phyloP scores from a whole-genome alignment of 2,888 invertebrate species.

The Dyspetes luteomarginatus region DNA sequence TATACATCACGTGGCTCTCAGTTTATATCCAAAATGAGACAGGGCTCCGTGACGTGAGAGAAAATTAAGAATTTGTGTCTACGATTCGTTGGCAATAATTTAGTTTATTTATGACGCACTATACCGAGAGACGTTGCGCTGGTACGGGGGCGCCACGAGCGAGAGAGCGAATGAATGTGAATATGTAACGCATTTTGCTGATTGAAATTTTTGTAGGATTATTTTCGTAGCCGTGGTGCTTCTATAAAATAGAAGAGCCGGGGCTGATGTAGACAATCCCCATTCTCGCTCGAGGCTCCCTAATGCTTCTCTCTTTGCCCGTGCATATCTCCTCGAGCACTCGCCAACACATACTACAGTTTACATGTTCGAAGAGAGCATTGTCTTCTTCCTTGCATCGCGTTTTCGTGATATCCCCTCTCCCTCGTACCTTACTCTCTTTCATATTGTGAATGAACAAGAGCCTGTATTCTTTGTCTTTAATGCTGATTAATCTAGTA shows the following conservation, averaged over 20 bases:
- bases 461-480: slow-evolving; percentile 35
- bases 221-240: slow-evolving; percentile 69
- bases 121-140: not conserved
- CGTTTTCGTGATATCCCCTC: slow-evolving; percentile 27
- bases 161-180: slow-evolving; percentile 71
- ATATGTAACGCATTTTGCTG: slow-evolving; percentile 82
- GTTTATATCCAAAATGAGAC: slow-evolving; percentile 9
- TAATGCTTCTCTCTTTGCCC: slow-evolving; percentile 40
- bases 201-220: slow-evolving; percentile 82
- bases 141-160: not conserved
- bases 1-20: not conserved
- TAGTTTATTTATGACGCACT: slow-evolving; percentile 73
- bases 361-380: slow-evolving; percentile 53
- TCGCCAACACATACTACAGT: slow-evolving; percentile 47
- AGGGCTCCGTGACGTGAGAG: slow-evolving; percentile 39
- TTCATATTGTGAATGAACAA: slow-evolving; percentile 19
- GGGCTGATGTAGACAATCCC: slow-evolving; percentile 49
- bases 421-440: slow-evolving; percentile 1
- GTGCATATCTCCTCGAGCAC: slow-evolving; percentile 19
- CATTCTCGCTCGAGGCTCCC: slow-evolving; percentile 30
- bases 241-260: slow-evolving; percentile 11
- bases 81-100: slow-evolving; percentile 72
- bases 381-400: slow-evolving; percentile 47
- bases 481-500: slow-evolving; percentile 59
- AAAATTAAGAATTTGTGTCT: slow-evolving; percentile 68